These are phyloP conservation scores for Spondyliosoma cantharus DNA, from an alignment of 2,797 vertebrate species.

Conservation along the genomic window DNA sequence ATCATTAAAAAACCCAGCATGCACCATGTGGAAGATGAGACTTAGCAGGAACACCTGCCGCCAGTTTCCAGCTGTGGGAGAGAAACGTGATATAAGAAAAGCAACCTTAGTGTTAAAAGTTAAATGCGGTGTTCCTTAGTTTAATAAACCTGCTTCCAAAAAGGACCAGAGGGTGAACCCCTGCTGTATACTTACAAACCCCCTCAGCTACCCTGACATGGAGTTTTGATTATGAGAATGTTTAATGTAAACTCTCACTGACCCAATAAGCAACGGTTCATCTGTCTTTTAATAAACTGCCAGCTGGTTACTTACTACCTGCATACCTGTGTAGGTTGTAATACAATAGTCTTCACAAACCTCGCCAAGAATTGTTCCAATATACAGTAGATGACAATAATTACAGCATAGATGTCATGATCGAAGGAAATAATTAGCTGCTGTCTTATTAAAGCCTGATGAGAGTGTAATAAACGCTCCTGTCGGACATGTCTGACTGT, in stretches of 20 bases:
- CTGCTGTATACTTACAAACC: background rate
- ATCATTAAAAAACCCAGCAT: background rate
- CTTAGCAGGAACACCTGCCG: background rate
- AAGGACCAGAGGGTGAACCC: background rate
- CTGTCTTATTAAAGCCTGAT: conserved; percentile 52
- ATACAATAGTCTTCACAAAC: conserved; percentile 19
- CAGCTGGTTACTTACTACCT: conserved; percentile 7
- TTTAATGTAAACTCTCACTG: conserved; percentile 22
- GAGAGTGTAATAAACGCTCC: conserved; percentile 50
- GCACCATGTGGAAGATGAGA: background rate
- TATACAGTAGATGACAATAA: conserved; percentile 5
- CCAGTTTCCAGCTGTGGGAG: background rate
- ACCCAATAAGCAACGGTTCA: conserved; percentile 31
- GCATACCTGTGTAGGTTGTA: background rate
- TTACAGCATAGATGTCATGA: conserved; percentile 1
- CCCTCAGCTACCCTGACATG: background rate
- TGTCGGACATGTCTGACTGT: background rate
- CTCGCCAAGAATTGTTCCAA: conserved; percentile 14
- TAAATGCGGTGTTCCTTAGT: background rate
- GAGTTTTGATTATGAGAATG: conserved; percentile 3
- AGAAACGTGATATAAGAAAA: background rate
- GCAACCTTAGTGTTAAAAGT: background rate
- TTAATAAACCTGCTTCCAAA: background rate
- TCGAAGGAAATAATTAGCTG: conserved; percentile 2
- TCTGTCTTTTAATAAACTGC: conserved; percentile 35